Evolutionary conservation across 1,140 invertebrate species (phyloP).

Genomic region (Eupeodes corollae): DNA sequence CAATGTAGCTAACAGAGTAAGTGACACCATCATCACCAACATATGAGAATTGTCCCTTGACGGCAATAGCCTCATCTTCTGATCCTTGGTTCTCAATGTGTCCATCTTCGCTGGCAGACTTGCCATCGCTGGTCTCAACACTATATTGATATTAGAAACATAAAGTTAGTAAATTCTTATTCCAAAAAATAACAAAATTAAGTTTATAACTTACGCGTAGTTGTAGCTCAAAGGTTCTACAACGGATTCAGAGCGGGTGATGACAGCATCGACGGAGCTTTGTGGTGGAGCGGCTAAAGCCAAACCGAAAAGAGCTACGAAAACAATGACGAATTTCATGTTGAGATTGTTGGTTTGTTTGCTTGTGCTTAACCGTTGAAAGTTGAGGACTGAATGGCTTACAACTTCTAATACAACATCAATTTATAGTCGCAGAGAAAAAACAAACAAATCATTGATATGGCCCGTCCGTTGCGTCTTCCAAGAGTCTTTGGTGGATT

Average conservation of each 20-base stretch:
- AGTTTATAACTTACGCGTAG: conserved; percentile 36
- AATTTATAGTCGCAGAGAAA: no score
- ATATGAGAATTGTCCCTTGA: conserved; percentile 51
- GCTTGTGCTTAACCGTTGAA: no score
- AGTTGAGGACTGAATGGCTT: no score
- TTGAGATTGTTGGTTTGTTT: background rate
- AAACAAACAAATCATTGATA: no score
- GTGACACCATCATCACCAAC: conserved; percentile 47
- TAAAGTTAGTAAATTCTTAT: no score
- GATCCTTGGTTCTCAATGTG: conserved; percentile 42
- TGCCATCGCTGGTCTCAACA: conserved; percentile 50
- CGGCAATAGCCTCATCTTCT: conserved; percentile 41
- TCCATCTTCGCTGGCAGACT: conserved; percentile 46
- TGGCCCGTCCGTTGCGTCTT: no score
- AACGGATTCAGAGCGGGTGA: conserved; percentile 29
- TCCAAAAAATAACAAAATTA: no score
- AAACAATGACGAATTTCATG: conserved; percentile 30
- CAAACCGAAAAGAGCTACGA: conserved; percentile 25
- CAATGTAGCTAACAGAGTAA: conserved; percentile 47
- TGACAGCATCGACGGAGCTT: conserved; percentile 16
- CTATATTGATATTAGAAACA: no score
- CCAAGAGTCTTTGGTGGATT: no score
- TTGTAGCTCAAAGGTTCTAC: conserved; percentile 37
- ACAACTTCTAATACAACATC: no score
- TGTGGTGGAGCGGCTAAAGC: conserved; percentile 19